Percentiles rank a stretch among this genome's conserved stretches.
Evolutionary conservation across 2,113 vertebrate genomes (phyloP).

Genomic region (Scartelaos histophorus): DNA sequence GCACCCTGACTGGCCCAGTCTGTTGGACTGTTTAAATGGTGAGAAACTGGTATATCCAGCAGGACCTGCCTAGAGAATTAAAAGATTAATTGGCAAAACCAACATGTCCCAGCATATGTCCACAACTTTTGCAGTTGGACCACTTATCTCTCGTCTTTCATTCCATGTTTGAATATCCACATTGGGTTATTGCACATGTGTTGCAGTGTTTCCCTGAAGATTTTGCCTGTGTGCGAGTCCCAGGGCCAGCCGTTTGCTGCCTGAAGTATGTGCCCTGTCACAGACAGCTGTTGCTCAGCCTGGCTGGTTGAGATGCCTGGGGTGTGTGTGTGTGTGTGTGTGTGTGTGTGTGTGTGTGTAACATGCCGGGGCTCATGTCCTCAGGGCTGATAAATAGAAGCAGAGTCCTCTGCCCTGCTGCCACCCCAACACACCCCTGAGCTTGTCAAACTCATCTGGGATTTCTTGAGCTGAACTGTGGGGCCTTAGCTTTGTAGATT

Average conservation of each 20-base stretch:
- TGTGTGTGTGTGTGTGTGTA: slow-evolving; percentile 36
- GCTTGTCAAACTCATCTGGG: slow-evolving; percentile 43
- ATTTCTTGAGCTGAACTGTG: slow-evolving; percentile 18
- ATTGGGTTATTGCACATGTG: slow-evolving; percentile 18
- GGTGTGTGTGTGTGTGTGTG: slow-evolving; percentile 31
- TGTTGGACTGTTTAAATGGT: background rate
- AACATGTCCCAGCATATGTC: background rate
- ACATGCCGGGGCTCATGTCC: slow-evolving; percentile 87
- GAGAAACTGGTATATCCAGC: slow-evolving; percentile 6
- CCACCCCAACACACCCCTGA: slow-evolving; percentile 55
- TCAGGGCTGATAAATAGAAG: slow-evolving; percentile 87
- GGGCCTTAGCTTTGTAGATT: slow-evolving; percentile 10
- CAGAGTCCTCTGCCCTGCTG: slow-evolving; percentile 58
- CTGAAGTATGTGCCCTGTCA: slow-evolving; percentile 75
- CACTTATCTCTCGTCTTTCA: background rate
- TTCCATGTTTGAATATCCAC: slow-evolving; percentile 6
- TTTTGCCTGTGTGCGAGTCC: slow-evolving; percentile 11
- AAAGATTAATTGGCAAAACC: background rate
- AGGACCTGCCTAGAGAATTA: background rate
- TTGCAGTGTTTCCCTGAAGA: slow-evolving; percentile 37
- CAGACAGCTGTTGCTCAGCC: slow-evolving; percentile 89
- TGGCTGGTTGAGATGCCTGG: slow-evolving; percentile 86
- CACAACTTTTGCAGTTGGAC: background rate
- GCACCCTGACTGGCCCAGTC: background rate
- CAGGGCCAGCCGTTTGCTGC: slow-evolving; percentile 56